Percentiles rank a stretch among this genome's conserved stretches.
phyloP scores from a whole-genome alignment of 1,140 invertebrate genomes.

The Zaprionus gabonicus region DNA sequence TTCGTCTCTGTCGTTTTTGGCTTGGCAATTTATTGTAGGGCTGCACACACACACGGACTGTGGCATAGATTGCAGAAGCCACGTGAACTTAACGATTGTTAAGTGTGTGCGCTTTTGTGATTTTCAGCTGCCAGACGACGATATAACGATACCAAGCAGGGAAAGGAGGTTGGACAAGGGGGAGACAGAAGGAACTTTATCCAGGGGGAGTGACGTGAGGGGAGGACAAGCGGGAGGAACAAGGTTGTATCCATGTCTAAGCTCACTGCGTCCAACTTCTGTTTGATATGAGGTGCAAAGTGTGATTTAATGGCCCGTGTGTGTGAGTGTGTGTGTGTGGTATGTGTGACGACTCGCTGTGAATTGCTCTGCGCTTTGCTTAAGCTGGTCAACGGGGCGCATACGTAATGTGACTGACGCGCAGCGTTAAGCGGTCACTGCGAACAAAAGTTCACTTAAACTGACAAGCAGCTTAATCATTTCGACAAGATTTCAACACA shows the following conservation, averaged over 20 bases:
- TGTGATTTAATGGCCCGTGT: conserved; percentile 50
- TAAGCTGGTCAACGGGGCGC: conserved; percentile 48
- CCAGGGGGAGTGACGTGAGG: not conserved
- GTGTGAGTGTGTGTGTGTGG: conserved; percentile 7
- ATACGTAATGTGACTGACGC: conserved; percentile 45
- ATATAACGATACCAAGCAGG: not conserved
- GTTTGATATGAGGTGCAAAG: conserved; percentile 62
- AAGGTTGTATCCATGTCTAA: not conserved
- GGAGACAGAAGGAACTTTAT: too few relatives aligned
- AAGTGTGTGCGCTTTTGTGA: conserved; percentile 52
- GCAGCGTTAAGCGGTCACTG: not conserved
- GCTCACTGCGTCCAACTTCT: conserved; percentile 22
- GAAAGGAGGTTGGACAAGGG: not conserved
- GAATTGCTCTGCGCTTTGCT: conserved; percentile 10
- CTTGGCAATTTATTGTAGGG: conserved; percentile 66
- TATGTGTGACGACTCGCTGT: conserved; percentile 4
- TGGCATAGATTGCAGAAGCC: conserved; percentile 43
- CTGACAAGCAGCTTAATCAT: not conserved
- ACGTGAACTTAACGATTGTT: conserved; percentile 63
- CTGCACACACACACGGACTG: conserved; percentile 32
- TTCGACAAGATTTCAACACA: not conserved
- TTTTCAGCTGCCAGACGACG: conserved; percentile 38
- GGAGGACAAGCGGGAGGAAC: too few relatives aligned
- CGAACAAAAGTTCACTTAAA: not conserved
- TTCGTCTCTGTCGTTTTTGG: conserved; percentile 25